Base-by-base conservation (phyloP, 2,113 vertebrate genomes). In the Melanotaenia duboulayi region DNA sequence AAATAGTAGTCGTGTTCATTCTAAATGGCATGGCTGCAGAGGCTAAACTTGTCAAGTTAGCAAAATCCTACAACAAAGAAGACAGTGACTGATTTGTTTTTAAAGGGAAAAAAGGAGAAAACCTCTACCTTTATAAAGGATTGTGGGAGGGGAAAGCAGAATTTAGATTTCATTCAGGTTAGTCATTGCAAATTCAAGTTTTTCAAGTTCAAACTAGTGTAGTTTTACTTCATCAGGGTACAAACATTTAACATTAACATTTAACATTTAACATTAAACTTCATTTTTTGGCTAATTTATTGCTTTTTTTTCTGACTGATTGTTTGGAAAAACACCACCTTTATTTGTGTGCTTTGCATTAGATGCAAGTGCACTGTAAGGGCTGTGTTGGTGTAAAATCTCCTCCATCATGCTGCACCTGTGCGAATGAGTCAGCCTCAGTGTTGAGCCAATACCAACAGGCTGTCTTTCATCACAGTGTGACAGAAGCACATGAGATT, bases 401-500 rank as follows among this genome's bases (percentile, higher is more conserved):
- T 82, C 76, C 68, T 63, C 60, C 59, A 76, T 79, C 80, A 49
- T 24, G 78, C 75, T 88, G 76, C 92, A 92, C 91, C 91, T 91
- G 91, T 73, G 83, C 72, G 68, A 59, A 32, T 87, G 87, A 90
- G 72, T 89, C 86, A 91, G 71, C 73, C 60, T 46, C 67, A 66
- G 59, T 22, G 2, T n/a, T 16, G 65, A 79, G 82, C 90, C 93
- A 92, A 86, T 37, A 78, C 85, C 85, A 92, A 92, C 87, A 86
- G 82, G 74, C 84, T 48, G 81, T 86, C 85, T 88, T 84, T 94
- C 89, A 90, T 91, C 82, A 56, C 88, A 71, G 74, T 74, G 62
- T 85, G 88, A 88, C 87, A 90, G 86, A 89, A 91, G 86, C 85
- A 69, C 71, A 49, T 9, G 28, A 78, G 83, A 85, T 92, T 89